phyloP scores from a whole-genome alignment of 2,113 vertebrate species.

The Psammodynastes pulverulentus region DNA sequence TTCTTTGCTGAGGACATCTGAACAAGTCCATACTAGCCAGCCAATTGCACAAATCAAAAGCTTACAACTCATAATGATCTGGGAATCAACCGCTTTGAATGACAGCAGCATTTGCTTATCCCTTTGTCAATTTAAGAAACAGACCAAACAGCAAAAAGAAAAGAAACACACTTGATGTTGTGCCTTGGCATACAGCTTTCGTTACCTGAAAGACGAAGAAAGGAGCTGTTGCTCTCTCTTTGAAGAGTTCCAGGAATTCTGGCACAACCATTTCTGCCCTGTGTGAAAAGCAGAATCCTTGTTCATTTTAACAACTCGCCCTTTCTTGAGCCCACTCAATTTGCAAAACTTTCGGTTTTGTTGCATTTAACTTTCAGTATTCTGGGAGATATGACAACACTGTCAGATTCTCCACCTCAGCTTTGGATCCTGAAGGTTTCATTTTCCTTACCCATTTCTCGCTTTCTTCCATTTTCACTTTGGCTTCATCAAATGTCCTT shows the following conservation, averaged over 20 bases:
- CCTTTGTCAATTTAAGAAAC: background rate
- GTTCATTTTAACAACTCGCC: background rate
- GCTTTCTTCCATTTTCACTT: background rate
- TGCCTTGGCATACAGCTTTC: background rate
- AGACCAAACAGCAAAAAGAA: background rate
- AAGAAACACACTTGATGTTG: background rate
- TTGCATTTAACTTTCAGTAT: background rate
- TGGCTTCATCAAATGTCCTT: background rate
- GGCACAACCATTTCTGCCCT: constrained; percentile 96
- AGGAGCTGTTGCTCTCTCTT: constrained; percentile 90
- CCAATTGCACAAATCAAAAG: background rate
- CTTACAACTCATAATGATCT: background rate
- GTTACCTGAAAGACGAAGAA: constrained; percentile 97
- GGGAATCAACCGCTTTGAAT: no score
- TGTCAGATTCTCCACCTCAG: background rate
- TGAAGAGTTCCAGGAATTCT: constrained; percentile 92
- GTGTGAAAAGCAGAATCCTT: background rate
- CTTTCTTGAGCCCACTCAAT: background rate
- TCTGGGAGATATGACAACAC: background rate
- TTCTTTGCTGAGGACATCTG: background rate
- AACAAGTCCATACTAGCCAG: background rate
- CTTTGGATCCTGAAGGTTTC: background rate
- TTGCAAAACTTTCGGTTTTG: background rate
- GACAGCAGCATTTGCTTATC: background rate
- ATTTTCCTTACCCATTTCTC: background rate